Base-by-base conservation (phyloP, 2,888 invertebrate species). In the Morpho achilles region DNA sequence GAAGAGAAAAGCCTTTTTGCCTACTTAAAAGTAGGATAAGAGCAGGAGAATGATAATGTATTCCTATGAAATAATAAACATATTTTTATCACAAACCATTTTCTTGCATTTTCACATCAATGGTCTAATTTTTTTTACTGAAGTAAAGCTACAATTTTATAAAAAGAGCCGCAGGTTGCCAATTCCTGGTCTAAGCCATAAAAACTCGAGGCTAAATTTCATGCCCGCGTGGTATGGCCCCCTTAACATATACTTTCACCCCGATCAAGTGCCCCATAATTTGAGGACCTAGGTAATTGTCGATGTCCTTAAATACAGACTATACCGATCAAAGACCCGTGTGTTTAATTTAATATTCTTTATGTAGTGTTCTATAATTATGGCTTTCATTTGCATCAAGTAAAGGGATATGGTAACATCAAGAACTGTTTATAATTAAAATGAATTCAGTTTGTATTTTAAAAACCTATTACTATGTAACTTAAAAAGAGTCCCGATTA, bases 251-350 rank as follows among this genome's bases (percentile, higher is more conserved):
- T 60, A 62, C 51, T 59, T 63, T 61, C 58, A 64, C 62, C 61
- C 62, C 60, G 67, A 65, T 67, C 66, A 67, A 61, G 49, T 48
- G 52, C 62, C 50, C 64, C 63, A 57, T 67, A 63, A 64, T 68
- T 67, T 64, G 53, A 53, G 61, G 63, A 59, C 60, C 64, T 66
- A 61, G 65, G 60, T 64, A 63, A 65, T 64, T 66, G 54, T 32
- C 62, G 58, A 58, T 56, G 50, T 62, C 56, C 59, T 53, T 57
- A 53, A 52, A 55, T 52, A 58, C 55, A 60, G 51, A 44, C 59
- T 51, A 53, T 62, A 60, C 52, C 58, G 59, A 62, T 64, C 62
- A 64, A 50, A 58, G 58, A 23, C 48, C 50, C 44, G 56, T 46
- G 51, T 51, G 49, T 52, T 50, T 56, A 62, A 64, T 60, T 64